Percentiles rank a stretch among this genome's conserved stretches.
phyloP scores from a whole-genome alignment of 92 coral and sea anemone species.

The Porites lobata region DNA sequence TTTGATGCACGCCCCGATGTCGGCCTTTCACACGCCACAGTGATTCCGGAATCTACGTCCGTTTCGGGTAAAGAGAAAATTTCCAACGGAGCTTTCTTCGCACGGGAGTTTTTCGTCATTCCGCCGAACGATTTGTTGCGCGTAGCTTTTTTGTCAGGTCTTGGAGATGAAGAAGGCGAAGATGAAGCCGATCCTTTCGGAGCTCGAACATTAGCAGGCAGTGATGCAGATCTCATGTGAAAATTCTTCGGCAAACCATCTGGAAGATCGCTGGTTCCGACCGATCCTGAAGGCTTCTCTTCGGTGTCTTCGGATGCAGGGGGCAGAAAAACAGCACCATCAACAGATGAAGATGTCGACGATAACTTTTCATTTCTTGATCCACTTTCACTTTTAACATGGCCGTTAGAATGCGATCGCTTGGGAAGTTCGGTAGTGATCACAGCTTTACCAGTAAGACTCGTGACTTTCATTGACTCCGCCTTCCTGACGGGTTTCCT shows the following conservation, averaged over 20 bases:
- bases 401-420: conserved; percentile 64
- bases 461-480: conserved; percentile 97
- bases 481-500: conserved; percentile 81
- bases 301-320: conserved; percentile 5
- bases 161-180: conserved; percentile 52
- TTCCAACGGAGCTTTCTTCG: conserved; percentile 57
- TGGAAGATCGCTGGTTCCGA: conserved; percentile 34
- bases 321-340: conserved; percentile 16
- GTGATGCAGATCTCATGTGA: conserved; percentile 73
- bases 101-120: conserved; percentile 45
- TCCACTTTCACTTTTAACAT: conserved; percentile 9
- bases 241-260: conserved; percentile 44
- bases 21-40: conserved; percentile 70
- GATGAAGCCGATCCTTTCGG: conserved; percentile 35
- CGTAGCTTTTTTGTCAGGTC: conserved; percentile 55
- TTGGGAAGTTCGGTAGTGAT: conserved; percentile 90
- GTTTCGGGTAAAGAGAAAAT: conserved; percentile 85
- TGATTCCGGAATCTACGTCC: conserved; percentile 87
- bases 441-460: conserved; percentile 87
- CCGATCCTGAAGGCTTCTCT: conserved; percentile 9
- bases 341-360: conserved; percentile 25
- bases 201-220: conserved; percentile 70
- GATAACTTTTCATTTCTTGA: background rate
- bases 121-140: conserved; percentile 81
- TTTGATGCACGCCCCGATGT: conserved; percentile 67